These are phyloP conservation scores for Gymnoscopelus microlampas DNA, from an alignment of 2,797 vertebrate genomes.

Conservation along the genomic window DNA sequence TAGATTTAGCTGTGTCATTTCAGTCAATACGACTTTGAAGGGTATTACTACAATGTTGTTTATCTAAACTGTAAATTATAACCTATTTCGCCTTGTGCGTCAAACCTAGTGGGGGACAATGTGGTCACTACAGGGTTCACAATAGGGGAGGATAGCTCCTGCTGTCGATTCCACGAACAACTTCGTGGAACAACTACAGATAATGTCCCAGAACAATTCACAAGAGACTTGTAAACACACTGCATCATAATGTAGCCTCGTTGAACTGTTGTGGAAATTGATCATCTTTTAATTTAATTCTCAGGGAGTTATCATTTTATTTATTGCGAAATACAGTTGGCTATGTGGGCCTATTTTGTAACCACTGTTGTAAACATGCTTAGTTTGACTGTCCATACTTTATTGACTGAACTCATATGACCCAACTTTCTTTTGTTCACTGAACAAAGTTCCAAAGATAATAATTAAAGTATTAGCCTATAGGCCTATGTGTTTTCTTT, in stretches of 20 bases:
- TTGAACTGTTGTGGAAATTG: neutral
- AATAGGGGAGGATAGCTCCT: neutral
- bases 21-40: neutral
- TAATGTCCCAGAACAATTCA: constrained; percentile 39
- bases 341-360: constrained; percentile 25
- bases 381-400: neutral
- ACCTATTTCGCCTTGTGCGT: too few relatives aligned
- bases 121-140: too few relatives aligned
- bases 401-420: constrained; percentile 4
- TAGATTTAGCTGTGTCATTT: neutral
- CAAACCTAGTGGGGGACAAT: too few relatives aligned
- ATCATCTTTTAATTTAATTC: constrained; percentile 17
- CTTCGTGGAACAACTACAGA: constrained; percentile 27
- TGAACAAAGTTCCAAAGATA: neutral
- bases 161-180: constrained; percentile 44
- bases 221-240: neutral
- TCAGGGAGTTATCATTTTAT: constrained; percentile 16
- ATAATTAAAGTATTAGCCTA: neutral
- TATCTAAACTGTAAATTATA: too few relatives aligned
- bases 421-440: neutral
- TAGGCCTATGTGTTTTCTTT: too few relatives aligned
- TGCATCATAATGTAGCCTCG: too few relatives aligned
- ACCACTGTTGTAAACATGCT: neutral
- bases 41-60: too few relatives aligned
- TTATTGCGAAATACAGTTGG: constrained; percentile 22